phyloP scores from a whole-genome alignment of 2,113 vertebrate species.

The Caretta caretta region DNA sequence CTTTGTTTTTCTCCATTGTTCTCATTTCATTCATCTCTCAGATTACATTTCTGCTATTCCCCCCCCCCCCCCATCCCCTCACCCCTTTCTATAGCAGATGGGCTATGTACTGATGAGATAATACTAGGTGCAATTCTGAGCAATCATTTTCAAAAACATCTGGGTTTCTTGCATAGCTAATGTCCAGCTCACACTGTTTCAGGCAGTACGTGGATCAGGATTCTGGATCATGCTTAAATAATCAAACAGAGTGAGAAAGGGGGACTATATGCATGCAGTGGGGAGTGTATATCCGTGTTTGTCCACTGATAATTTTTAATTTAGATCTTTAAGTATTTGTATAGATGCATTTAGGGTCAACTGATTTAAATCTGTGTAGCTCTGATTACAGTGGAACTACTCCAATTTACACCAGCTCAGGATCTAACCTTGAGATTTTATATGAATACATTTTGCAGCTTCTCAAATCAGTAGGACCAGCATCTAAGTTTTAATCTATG shows the following conservation, averaged over 20 bases:
- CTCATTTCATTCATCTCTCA: not conserved
- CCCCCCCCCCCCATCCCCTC: not conserved
- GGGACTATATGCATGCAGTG: constrained; percentile 10
- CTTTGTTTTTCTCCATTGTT: not conserved
- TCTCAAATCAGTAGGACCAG: constrained; percentile 24
- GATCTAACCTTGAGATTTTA: constrained; percentile 9
- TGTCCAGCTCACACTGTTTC: constrained; percentile 36
- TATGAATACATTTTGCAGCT: constrained; percentile 23
- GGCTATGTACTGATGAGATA: constrained; percentile 62
- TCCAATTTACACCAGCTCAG: not conserved
- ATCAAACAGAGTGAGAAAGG: constrained; percentile 3
- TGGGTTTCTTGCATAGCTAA: constrained; percentile 25
- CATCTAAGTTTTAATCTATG: constrained; percentile 7
- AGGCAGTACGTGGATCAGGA: not conserved
- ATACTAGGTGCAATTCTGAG: constrained; percentile 47
- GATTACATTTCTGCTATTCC: not conserved
- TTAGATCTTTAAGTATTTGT: not conserved
- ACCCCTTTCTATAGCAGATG: not conserved
- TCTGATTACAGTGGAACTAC: not conserved
- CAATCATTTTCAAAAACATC: constrained; percentile 45
- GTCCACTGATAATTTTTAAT: not conserved
- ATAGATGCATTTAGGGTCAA: not conserved
- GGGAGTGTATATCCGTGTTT: not conserved
- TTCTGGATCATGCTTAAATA: constrained; percentile 60
- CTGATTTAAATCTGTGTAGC: not conserved